Conservation (phyloP, 2,113 vertebrate species). For the Seriola aureovittata region DNA sequence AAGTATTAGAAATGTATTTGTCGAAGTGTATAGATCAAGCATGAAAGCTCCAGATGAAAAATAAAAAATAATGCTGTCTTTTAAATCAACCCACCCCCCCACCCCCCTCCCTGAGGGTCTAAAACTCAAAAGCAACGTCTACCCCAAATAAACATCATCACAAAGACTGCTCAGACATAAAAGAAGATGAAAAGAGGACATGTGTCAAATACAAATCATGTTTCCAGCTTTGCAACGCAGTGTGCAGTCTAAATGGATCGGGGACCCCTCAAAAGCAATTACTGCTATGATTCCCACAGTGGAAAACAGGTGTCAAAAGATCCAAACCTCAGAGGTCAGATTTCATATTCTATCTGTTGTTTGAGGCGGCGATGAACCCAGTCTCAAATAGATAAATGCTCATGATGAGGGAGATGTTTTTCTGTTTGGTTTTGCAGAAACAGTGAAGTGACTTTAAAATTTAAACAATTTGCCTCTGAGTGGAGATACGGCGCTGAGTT, state of each 20-base stretch:
- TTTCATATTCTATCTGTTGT: constrained; percentile 64
- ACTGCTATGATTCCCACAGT: constrained; percentile 59
- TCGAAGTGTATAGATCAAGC: constrained; percentile 6
- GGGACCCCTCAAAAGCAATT: constrained; percentile 79
- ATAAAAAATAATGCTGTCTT: constrained; percentile 40
- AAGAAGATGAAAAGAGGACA: constrained; percentile 74
- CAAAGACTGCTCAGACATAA: constrained; percentile 56
- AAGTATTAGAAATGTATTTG: constrained; percentile 16
- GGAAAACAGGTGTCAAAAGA: constrained; percentile 75
- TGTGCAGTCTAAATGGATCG: constrained; percentile 70
- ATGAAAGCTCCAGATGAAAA: constrained; percentile 35
- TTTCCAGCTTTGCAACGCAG: constrained; percentile 63
- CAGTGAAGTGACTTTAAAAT: neutral
- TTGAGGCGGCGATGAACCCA: constrained; percentile 18
- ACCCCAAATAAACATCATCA: constrained; percentile 70
- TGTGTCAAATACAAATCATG: constrained; percentile 77
- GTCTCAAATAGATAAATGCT: constrained; percentile 51
- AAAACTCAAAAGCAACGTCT: constrained; percentile 51
- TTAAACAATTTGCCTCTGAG: neutral
- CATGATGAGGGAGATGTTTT: neutral
- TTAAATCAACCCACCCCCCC: constrained; percentile 25
- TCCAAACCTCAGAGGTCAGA: constrained; percentile 63
- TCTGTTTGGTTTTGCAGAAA: constrained; percentile 7
- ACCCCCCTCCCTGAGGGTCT: constrained; percentile 20
- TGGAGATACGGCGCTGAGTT: neutral